phyloP scores from a whole-genome alignment of 2,888 invertebrate genomes.

The Monoplex corrugatus region DNA sequence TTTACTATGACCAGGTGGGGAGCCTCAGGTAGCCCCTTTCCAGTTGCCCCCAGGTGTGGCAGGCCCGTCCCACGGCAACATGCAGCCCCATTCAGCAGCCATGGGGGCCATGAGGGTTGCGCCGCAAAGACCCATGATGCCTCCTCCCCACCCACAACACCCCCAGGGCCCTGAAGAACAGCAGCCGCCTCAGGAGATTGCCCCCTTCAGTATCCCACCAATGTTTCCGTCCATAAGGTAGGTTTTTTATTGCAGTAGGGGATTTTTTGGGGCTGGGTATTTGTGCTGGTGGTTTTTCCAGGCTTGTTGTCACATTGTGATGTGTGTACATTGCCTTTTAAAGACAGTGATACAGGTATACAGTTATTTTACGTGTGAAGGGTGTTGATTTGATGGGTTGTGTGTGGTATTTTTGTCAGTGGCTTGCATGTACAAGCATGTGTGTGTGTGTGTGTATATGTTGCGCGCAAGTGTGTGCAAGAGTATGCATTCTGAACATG shows the following conservation, averaged over 20 bases:
- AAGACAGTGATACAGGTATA: too few relatives aligned
- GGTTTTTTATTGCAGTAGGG: not conserved
- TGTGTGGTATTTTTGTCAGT: not conserved
- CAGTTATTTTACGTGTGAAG: too few relatives aligned
- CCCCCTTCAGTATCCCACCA: constrained; percentile 13
- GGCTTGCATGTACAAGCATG: not conserved
- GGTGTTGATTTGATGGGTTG: too few relatives aligned
- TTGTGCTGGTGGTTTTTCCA: not conserved
- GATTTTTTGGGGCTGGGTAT: not conserved
- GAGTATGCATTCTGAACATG: not conserved
- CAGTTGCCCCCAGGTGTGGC: constrained; percentile 32
- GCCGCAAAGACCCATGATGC: not conserved
- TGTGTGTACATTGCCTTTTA: too few relatives aligned
- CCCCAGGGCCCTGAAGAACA: not conserved
- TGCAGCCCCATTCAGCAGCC: not conserved
- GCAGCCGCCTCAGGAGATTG: not conserved
- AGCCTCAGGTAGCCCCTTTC: not conserved
- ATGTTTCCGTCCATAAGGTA: constrained; percentile 34
- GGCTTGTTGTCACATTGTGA: too few relatives aligned
- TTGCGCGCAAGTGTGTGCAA: not conserved
- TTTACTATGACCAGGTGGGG: not conserved
- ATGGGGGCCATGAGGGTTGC: not conserved
- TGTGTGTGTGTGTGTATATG: not conserved
- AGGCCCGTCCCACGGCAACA: constrained; percentile 15
- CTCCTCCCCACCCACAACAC: not conserved